Evolutionary conservation across 2,113 vertebrate genomes (phyloP), one percentile per base, ranked within the genome.

Genomic region (Thalassarche chlororhynchos): DNA sequence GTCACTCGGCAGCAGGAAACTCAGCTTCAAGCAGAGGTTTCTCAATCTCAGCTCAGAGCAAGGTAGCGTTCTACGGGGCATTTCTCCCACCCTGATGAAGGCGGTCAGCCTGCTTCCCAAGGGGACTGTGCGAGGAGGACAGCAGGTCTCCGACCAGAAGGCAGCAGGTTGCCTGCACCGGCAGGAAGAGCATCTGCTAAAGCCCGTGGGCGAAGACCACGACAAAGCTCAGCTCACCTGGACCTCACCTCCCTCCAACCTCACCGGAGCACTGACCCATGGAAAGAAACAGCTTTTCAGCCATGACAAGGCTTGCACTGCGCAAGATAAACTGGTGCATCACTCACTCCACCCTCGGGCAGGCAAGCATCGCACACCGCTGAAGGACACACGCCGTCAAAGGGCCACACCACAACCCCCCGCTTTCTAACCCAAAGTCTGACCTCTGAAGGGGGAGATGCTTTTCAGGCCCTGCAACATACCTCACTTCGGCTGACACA

Each of bases 401-500:
- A 2, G 42, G 20, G 12, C 57, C 28, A 60, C 32, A 2, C 4
- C 77, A 28, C 49, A 47, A 49, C 1, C 20, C 14, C 9, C 1
- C 0, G 1, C 4, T 6, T 55, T 12, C 62, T 23, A 42, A 12
- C 31, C 76, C 90, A 4, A 81, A 69, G 0, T 1, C 31, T 16
- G 4, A 4, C 38, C 38, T 19, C 46, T 17, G 54, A 46, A 8
- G 44, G 14, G 7, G 23, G 8, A 46, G 44, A 23, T 3, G 13
- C 26, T 38, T 19, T 18, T 11, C 65, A 61, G 38, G 6, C 42
- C 44, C 57, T 36, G 31, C 31, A 23, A 14, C 0, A 5, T 15
- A 7, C 12, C 42, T 4, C 38, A 0, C 25, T 29, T 25, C 0
- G 0, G 12, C 26, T 58, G 55, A 17, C 47, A 2, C 3, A 4